Conservation (phyloP, 2,888 invertebrate genomes). For the Cybosia mesomella region DNA sequence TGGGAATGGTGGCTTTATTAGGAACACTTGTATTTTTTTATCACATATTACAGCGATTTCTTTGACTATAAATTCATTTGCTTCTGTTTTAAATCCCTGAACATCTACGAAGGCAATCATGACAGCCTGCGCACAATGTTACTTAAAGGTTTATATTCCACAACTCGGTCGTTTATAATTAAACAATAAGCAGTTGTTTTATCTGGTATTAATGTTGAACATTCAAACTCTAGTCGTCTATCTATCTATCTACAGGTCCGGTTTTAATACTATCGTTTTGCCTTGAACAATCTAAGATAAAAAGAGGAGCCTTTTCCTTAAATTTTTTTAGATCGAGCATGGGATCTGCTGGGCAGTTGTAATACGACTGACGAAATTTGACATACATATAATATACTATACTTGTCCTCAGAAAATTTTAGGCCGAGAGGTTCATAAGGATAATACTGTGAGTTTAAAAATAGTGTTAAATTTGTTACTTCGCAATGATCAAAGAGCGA, state of each 20-base stretch:
- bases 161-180: constrained; percentile 29
- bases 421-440: constrained; percentile 47
- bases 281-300: constrained; percentile 48
- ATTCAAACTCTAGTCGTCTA: constrained; percentile 49
- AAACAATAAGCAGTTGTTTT: constrained; percentile 48
- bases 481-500: constrained; percentile 53
- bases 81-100: constrained; percentile 31
- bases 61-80: constrained; percentile 36
- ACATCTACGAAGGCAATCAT: constrained; percentile 27
- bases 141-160: constrained; percentile 39
- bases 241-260: constrained; percentile 49
- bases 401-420: constrained; percentile 39
- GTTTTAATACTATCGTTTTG: constrained; percentile 47
- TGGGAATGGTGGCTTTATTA: constrained; percentile 37
- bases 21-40: constrained; percentile 23
- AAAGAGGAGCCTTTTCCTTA: constrained; percentile 41
- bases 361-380: constrained; percentile 51
- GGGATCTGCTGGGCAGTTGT: constrained; percentile 36
- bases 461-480: constrained; percentile 60
- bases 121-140: constrained; percentile 39
- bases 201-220: constrained; percentile 35
- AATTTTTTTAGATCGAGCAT: constrained; percentile 36
- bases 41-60: constrained; percentile 38
- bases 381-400: constrained; percentile 39
- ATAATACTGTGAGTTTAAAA: constrained; percentile 46